These are phyloP conservation scores for Tragelaphus strepsiceros DNA, from an alignment of 2,113 vertebrate genomes.

Conservation along the genomic window DNA sequence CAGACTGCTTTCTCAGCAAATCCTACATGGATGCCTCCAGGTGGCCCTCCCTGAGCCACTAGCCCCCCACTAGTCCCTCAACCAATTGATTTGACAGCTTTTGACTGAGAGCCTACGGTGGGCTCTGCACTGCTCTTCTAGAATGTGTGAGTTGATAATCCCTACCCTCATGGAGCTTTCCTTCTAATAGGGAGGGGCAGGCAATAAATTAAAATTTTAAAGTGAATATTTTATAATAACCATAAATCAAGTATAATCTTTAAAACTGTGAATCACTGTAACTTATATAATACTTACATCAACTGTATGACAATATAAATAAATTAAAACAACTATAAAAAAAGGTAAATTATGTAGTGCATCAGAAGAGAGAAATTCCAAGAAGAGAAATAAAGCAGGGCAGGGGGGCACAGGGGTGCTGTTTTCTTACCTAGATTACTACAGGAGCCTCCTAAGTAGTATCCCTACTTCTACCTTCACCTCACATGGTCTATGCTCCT, in stretches of 20 bases:
- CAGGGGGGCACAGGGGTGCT: not conserved
- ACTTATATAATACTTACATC: not conserved
- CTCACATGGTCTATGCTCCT: not conserved
- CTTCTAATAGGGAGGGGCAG: slow-evolving; percentile 7
- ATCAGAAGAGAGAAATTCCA: slow-evolving; percentile 26
- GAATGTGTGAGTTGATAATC: not conserved
- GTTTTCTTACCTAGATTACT: not conserved
- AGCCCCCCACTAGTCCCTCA: not conserved
- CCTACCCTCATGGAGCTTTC: not conserved
- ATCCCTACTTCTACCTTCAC: not conserved
- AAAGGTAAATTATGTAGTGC: slow-evolving; percentile 15
- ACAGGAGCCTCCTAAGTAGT: not conserved
- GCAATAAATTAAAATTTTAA: not conserved
- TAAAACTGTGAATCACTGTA: not conserved
- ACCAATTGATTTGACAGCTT: not conserved
- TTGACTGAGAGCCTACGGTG: not conserved
- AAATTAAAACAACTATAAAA: not conserved
- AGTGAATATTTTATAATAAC: not conserved
- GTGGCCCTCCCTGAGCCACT: not conserved
- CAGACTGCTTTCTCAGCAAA: not conserved
- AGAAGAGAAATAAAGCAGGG: not conserved
- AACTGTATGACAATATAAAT: not conserved
- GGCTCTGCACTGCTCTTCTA: not conserved
- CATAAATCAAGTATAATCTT: not conserved
- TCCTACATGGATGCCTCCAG: not conserved